These are phyloP conservation scores for Oreochromis mossambicus DNA, from an alignment of 2,797 vertebrate genomes.

Conservation along the genomic window DNA sequence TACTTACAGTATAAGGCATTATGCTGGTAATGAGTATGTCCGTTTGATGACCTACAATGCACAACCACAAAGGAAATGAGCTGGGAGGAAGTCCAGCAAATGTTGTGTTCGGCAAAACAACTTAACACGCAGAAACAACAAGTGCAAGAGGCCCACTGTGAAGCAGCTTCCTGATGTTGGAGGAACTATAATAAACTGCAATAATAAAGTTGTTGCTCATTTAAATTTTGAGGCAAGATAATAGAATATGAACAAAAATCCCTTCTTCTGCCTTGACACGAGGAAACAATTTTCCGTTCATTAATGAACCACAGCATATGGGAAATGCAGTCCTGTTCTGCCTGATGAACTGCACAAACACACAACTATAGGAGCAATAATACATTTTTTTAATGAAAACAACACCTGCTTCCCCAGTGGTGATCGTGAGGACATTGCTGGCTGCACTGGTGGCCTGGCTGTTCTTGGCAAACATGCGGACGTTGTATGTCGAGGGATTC, in stretches of 20 bases:
- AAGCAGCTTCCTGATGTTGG: neutral
- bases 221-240: neutral
- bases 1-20: conserved; percentile 49
- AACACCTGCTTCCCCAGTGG: conserved; percentile 53
- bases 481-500: conserved; percentile 59
- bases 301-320: neutral
- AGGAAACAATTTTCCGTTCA: neutral
- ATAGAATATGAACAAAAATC: neutral
- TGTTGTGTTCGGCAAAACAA: neutral
- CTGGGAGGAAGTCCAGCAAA: conserved; percentile 11
- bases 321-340: neutral
- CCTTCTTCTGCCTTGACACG: neutral
- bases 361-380: neutral
- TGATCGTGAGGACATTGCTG: conserved; percentile 65
- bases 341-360: neutral
- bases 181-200: neutral
- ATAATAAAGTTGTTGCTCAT: neutral
- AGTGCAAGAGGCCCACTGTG: neutral
- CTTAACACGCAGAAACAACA: neutral
- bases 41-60: conserved; percentile 29
- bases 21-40: neutral
- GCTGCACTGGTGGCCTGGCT: conserved; percentile 44
- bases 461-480: conserved; percentile 68
- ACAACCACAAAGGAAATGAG: neutral
- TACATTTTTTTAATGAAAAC: neutral